Conservation (phyloP, 2,888 invertebrate species). For the Nymphalis polychloros region DNA sequence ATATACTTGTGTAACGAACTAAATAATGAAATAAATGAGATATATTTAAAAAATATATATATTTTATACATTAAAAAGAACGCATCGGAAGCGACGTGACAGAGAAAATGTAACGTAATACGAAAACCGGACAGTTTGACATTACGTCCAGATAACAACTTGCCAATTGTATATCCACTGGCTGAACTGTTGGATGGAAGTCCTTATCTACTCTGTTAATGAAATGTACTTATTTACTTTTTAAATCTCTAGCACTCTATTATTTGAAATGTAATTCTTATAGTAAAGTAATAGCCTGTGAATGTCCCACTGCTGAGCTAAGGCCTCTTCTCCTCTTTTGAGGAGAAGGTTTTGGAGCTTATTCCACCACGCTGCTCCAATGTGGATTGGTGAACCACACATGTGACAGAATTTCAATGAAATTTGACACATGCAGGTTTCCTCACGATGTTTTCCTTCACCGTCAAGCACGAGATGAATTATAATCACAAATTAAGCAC, state of each 20-base stretch:
- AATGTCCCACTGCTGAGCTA: too few species aligned
- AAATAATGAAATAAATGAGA: not conserved
- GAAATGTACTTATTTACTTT: constrained; percentile 14
- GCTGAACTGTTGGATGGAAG: constrained; percentile 19
- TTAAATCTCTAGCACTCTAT: not conserved
- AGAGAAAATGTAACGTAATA: constrained; percentile 35
- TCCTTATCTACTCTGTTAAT: constrained; percentile 18
- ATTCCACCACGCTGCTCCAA: too few species aligned
- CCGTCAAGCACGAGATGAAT: too few species aligned
- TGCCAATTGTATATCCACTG: constrained; percentile 27
- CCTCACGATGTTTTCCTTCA: too few species aligned
- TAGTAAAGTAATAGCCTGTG: too few species aligned
- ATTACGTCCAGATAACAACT: constrained; percentile 39
- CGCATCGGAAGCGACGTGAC: constrained; percentile 33
- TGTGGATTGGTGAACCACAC: too few species aligned
- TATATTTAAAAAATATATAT: not conserved
- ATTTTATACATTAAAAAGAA: constrained; percentile 32
- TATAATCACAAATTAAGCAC: too few species aligned
- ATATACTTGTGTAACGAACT: too few species aligned
- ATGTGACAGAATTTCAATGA: too few species aligned
- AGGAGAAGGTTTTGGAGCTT: too few species aligned
- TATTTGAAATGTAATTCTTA: not conserved
- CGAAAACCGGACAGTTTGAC: constrained; percentile 37
- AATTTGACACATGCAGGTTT: too few species aligned
- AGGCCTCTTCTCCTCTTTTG: too few species aligned